Conservation (phyloP, 2,797 vertebrate genomes). For the Peromyscus melanophrys region DNA sequence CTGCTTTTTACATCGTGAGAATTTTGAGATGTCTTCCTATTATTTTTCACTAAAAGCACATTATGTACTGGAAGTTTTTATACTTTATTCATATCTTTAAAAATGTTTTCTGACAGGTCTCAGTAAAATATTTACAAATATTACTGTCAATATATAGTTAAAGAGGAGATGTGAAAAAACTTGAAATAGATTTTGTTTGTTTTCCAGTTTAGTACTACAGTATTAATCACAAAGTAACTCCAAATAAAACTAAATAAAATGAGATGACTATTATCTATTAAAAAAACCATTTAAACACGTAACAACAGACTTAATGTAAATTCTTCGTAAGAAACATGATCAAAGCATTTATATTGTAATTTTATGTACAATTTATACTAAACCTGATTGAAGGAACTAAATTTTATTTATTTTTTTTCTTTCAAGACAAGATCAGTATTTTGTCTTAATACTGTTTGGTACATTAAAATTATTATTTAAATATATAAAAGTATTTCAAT, state of each 20-base stretch:
- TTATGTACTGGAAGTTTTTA: background rate
- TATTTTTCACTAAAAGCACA: background rate
- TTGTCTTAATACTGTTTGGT: background rate
- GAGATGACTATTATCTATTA: background rate
- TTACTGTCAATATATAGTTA: background rate
- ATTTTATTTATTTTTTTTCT: background rate
- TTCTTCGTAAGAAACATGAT: background rate
- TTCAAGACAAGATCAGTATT: background rate
- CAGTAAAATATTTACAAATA: slow-evolving; percentile 13
- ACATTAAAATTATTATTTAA: background rate
- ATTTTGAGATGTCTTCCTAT: background rate
- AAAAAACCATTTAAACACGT: background rate
- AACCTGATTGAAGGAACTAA: background rate
- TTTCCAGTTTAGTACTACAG: background rate
- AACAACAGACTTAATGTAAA: background rate
- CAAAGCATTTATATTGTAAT: background rate
- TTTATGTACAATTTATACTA: background rate
- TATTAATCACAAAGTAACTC: background rate
- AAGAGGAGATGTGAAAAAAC: background rate
- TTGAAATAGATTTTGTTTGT: background rate
- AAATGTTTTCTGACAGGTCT: background rate
- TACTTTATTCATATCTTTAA: slow-evolving; percentile 14
- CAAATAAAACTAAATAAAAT: slow-evolving; percentile 46
- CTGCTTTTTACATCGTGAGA: slow-evolving; percentile 5
- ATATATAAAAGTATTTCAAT: background rate